Percentiles rank a stretch among this genome's conserved stretches.
Evolutionary conservation across 2,888 invertebrate genomes (phyloP).

Genomic region (Eudasyphora cyanicolor): DNA sequence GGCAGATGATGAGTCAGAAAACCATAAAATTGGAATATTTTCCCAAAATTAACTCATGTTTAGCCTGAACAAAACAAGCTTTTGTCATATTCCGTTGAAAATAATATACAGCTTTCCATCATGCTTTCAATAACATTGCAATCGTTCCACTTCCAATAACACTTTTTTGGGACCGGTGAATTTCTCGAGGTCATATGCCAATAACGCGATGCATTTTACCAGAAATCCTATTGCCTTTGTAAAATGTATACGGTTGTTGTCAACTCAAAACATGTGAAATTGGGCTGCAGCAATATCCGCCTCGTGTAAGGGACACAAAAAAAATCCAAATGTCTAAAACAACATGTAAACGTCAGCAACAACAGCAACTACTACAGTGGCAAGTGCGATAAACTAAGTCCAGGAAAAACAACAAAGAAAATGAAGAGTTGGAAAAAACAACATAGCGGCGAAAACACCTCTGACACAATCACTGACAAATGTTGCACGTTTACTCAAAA

Average conservation of each 20-base stretch:
- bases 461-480: constrained; percentile 31
- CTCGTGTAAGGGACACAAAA: neutral
- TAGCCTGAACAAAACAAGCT: too few relatives aligned
- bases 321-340: neutral
- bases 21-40: too few relatives aligned
- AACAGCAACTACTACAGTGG: too few relatives aligned
- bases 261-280: neutral
- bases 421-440: neutral
- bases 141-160: too few relatives aligned
- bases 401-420: neutral
- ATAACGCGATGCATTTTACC: neutral
- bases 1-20: too few relatives aligned
- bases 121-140: too few relatives aligned
- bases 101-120: too few relatives aligned
- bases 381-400: neutral
- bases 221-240: neutral
- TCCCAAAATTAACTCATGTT: too few relatives aligned
- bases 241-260: neutral
- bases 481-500: neutral
- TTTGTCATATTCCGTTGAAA: too few relatives aligned
- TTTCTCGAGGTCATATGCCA: constrained; percentile 5
- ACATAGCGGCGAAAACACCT: constrained; percentile 9
- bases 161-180: neutral
- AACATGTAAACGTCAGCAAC: neutral
- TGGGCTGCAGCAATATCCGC: constrained; percentile 22